Conservation (phyloP, 2,113 vertebrate genomes). For the Osmerus mordax region DNA sequence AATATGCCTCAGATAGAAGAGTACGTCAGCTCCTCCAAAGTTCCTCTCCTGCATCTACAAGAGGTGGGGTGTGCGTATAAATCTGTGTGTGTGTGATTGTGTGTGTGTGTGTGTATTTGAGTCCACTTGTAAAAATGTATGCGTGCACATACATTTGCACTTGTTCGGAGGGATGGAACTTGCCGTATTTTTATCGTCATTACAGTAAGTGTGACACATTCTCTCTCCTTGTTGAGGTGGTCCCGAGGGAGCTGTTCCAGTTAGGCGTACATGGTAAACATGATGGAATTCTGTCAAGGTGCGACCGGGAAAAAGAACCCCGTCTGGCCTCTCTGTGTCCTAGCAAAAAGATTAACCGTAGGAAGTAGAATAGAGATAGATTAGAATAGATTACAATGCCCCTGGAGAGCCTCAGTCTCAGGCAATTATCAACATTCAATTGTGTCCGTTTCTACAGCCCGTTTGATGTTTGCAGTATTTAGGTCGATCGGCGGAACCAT, state of each 20-base stretch:
- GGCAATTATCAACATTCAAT: conserved; percentile 19
- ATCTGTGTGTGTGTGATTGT: not conserved
- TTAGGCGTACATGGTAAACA: conserved; percentile 21
- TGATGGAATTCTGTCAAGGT: not conserved
- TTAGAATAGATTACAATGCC: not conserved
- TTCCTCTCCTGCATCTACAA: conserved; percentile 6
- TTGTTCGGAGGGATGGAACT: not conserved
- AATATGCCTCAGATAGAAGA: conserved; percentile 6
- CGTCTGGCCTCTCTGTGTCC: conserved; percentile 12
- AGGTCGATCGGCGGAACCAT: conserved; percentile 15
- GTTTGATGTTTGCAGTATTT: conserved; percentile 16
- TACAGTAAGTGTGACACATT: not conserved
- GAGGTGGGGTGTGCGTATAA: not conserved
- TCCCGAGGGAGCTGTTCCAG: conserved; percentile 27
- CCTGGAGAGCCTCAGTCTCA: conserved; percentile 1
- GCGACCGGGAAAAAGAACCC: not conserved
- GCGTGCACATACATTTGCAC: too few species aligned
- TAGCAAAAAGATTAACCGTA: too few species aligned
- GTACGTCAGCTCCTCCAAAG: conserved; percentile 10
- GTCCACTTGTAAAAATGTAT: too few species aligned
- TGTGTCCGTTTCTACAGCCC: conserved; percentile 9
- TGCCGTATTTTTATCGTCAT: conserved; percentile 4
- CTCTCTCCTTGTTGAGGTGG: conserved; percentile 6
- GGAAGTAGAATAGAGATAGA: not conserved
- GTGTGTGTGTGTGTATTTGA: too few species aligned